These are phyloP conservation scores for Macropus fuliginosus DNA, from an alignment of 2,797 vertebrate species.

Conservation along the genomic window DNA sequence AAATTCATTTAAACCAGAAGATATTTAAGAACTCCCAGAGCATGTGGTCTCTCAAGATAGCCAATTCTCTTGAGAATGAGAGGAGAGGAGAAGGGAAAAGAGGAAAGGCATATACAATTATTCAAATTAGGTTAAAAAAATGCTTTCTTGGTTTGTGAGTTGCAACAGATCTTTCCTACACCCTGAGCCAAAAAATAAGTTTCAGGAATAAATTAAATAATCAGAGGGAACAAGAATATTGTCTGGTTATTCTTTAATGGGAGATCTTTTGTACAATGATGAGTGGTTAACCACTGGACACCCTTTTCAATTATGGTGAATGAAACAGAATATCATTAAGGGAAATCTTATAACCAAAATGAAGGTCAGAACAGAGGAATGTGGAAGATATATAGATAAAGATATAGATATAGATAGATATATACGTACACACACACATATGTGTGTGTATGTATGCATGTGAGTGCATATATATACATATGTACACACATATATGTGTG, in stretches of 20 bases:
- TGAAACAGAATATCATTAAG: neutral
- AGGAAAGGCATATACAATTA: constrained; percentile 16
- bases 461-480: too few species aligned
- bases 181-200: neutral
- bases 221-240: neutral
- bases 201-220: neutral
- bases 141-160: neutral
- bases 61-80: neutral
- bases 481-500: too few species aligned
- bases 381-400: neutral
- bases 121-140: neutral
- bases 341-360: neutral
- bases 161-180: neutral
- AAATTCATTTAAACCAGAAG: neutral
- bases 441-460: too few species aligned
- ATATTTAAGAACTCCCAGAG: neutral
- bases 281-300: neutral
- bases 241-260: neutral
- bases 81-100: neutral
- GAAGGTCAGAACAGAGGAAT: neutral
- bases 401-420: too few species aligned
- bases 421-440: too few species aligned
- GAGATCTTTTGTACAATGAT: neutral
- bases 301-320: neutral
- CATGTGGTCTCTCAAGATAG: neutral